Conservation (phyloP, 2,113 vertebrate species). For the Lathamus discolor region DNA sequence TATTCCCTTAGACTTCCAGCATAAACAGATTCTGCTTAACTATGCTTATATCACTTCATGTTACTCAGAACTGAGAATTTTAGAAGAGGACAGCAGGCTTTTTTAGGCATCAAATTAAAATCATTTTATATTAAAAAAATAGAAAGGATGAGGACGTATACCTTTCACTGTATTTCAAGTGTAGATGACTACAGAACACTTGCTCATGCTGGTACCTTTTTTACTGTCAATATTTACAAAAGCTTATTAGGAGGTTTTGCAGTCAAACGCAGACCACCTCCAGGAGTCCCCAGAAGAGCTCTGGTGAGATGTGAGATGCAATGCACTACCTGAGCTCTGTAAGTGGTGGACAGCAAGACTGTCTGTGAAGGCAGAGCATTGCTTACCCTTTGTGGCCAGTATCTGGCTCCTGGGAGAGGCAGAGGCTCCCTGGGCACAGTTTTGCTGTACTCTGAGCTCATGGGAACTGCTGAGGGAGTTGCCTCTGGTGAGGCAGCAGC, state of each 20-base stretch:
- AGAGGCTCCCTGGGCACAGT: neutral
- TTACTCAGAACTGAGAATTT: neutral
- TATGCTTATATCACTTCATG: neutral
- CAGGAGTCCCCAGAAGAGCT: neutral
- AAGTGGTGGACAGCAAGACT: neutral
- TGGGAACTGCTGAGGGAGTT: rapidly evolving
- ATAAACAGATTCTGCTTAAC: neutral
- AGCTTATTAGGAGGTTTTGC: neutral
- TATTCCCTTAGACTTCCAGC: neutral
- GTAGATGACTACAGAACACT: neutral
- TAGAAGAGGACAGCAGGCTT: neutral
- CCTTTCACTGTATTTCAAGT: neutral
- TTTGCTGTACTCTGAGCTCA: neutral
- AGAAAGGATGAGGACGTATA: neutral
- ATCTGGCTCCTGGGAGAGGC: neutral
- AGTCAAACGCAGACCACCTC: neutral
- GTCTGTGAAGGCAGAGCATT: neutral
- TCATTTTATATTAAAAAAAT: neutral
- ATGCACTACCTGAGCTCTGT: neutral
- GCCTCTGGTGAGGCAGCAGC: neutral
- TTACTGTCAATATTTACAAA: neutral
- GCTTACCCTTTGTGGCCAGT: neutral
- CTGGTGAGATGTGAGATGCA: neutral
- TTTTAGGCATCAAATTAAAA: neutral
- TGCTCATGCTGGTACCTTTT: neutral